Conservation (phyloP, 2,113 vertebrate genomes). For the Gobius niger region DNA sequence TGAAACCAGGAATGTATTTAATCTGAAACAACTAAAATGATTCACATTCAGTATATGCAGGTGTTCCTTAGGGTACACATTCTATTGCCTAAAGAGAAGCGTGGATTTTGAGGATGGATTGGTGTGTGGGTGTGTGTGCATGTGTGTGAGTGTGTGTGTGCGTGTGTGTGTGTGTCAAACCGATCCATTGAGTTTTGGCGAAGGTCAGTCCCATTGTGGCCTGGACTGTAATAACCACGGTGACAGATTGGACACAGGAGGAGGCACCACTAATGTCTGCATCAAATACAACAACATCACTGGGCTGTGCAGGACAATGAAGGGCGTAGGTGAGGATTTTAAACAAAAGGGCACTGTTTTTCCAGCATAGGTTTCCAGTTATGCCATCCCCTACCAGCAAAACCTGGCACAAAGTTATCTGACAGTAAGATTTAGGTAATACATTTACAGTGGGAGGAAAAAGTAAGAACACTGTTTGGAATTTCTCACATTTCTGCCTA, state of each 20-base stretch:
- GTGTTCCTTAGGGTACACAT: no score
- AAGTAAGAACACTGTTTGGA: no score
- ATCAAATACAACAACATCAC: slow-evolving; percentile 34
- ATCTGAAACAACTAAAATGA: background rate
- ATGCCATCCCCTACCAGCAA: no score
- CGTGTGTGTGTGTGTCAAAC: slow-evolving; percentile 36
- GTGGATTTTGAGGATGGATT: slow-evolving; percentile 46
- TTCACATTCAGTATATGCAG: background rate
- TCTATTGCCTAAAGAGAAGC: no score
- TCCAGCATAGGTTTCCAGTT: no score
- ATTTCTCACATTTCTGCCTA: no score
- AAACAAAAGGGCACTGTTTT: background rate
- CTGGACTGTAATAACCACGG: slow-evolving; percentile 57
- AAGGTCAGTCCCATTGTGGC: slow-evolving; percentile 71
- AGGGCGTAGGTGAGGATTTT: slow-evolving; percentile 5
- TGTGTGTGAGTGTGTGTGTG: no score
- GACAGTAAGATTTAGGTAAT: background rate
- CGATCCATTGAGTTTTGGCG: slow-evolving; percentile 67
- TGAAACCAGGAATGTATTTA: no score
- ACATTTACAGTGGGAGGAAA: no score
- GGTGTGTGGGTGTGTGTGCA: slow-evolving; percentile 26
- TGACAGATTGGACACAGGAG: slow-evolving; percentile 54
- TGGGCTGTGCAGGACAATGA: slow-evolving; percentile 24
- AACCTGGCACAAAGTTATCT: background rate
- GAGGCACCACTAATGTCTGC: slow-evolving; percentile 55